Conservation (phyloP, 2,888 invertebrate genomes). For the Drosophila rubida region DNA sequence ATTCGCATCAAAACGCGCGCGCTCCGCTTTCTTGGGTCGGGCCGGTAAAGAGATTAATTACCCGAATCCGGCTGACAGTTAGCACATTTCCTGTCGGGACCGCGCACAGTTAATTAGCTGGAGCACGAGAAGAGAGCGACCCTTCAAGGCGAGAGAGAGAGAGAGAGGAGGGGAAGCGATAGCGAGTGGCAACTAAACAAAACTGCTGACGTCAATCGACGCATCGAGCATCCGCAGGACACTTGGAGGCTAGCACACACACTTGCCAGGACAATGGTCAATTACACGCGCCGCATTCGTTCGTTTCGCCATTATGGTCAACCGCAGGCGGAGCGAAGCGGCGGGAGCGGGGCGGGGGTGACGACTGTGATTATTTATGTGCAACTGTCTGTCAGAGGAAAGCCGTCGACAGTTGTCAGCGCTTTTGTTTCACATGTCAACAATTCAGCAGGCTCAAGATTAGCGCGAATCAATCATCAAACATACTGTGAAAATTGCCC, state of each 20-base stretch:
- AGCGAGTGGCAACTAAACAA: constrained; percentile 38
- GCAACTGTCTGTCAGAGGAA: constrained; percentile 27
- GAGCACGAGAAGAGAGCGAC: background rate
- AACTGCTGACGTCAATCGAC: constrained; percentile 55
- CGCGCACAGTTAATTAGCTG: constrained; percentile 68
- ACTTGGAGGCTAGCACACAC: constrained; percentile 3
- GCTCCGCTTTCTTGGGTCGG: constrained; percentile 18
- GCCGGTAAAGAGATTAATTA: constrained; percentile 79
- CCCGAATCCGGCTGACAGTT: constrained; percentile 72
- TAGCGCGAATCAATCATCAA: constrained; percentile 41
- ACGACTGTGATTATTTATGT: constrained; percentile 46
- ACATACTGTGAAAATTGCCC: constrained; percentile 8
- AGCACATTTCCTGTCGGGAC: constrained; percentile 70
- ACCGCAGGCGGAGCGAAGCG: constrained; percentile 14
- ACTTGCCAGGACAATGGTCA: constrained; percentile 56
- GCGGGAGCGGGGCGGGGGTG: background rate
- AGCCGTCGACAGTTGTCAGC: constrained; percentile 55
- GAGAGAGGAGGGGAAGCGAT: background rate
- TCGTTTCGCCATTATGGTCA: constrained; percentile 33
- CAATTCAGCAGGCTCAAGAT: constrained; percentile 34
- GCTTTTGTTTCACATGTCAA: constrained; percentile 64
- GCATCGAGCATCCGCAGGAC: constrained; percentile 8
- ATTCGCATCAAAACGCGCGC: constrained; percentile 59
- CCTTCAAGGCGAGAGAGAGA: background rate
- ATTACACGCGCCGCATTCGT: constrained; percentile 45